Base-by-base conservation (phyloP, 2,797 vertebrate genomes). In the Falco columbarius region DNA sequence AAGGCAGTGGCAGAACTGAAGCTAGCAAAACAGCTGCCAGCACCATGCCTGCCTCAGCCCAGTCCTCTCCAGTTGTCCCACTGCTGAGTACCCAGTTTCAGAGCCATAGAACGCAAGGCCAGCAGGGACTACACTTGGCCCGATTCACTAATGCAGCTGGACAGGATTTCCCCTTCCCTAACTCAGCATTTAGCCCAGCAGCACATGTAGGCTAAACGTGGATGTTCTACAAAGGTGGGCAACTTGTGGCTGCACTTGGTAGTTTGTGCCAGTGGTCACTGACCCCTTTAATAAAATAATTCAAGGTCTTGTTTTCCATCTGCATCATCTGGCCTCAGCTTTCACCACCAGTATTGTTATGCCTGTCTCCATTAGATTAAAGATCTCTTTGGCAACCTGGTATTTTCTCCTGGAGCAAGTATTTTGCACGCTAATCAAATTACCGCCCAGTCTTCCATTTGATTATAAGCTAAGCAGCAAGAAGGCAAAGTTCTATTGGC, bases 341-440 rank as follows among this genome's bases (percentile, higher is more conserved):
- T 86, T 91, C 81, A 81, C 24, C 55, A 55, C 40, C 70, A 40
- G 62, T 34, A 80, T 51, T 85, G 76, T 76, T 92, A 92, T 32
- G 73, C 91, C 66, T 72, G 42, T 86, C 88, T 96, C 76, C 58
- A 56, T 83, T 55, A 97, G 82, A 81, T 79, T 76, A 80, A 93
- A 94, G 52, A 96, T 90, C 85, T 93, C 93, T 95, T 74, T 89
- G 89, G 86, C 89, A 96, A 94, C 81, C 75, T 81, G 49, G 49
- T 82, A 82, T 93, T 92, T 95, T 89, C 84, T 93, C 68, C 61
- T 71, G 59, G 59, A 84, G 86, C 67, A 90, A 83, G 46, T 86
- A 88, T 81, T 95, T 81, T 91, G 85, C 79, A 86, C 54, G 1
- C 72, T 93, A 95, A 96, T 94, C 85, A 93, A 94, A 91, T 84